Evolutionary conservation across 1,140 invertebrate species (phyloP).

Genomic region (Thalassaphorura encarpata): DNA sequence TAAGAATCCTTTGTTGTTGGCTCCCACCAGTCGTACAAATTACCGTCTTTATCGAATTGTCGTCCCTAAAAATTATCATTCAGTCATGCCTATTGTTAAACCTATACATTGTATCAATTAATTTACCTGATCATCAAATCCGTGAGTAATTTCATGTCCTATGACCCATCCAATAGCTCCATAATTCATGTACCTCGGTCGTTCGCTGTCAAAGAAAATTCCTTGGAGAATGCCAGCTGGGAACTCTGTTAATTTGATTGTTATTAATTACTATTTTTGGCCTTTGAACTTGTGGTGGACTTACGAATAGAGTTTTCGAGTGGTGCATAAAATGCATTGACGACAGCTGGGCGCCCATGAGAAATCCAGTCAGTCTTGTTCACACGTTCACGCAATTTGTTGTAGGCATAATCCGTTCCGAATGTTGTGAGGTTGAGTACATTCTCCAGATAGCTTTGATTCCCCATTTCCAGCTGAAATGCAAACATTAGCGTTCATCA

Average conservation of each 20-base stretch:
- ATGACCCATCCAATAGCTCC: constrained; percentile 67
- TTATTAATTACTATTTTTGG: neutral
- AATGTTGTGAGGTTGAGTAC: constrained; percentile 63
- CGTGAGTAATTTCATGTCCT: constrained; percentile 52
- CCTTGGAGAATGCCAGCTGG: constrained; percentile 85
- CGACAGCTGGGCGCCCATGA: constrained; percentile 62
- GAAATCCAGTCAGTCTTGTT: constrained; percentile 75
- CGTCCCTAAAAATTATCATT: constrained; percentile 46
- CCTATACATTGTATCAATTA: neutral
- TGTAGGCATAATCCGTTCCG: constrained; percentile 63
- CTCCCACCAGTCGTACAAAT: constrained; percentile 75
- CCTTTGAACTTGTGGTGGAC: neutral
- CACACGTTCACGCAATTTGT: constrained; percentile 60
- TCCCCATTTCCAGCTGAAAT: constrained; percentile 52
- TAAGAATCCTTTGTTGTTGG: constrained; percentile 62
- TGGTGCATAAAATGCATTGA: constrained; percentile 73
- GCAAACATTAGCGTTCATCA: neutral
- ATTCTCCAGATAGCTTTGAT: constrained; percentile 58
- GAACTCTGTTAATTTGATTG: constrained; percentile 52
- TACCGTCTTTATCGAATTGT: constrained; percentile 83
- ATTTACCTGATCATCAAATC: constrained; percentile 48
- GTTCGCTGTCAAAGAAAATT: constrained; percentile 56
- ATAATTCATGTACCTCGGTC: constrained; percentile 83
- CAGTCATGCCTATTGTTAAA: neutral
- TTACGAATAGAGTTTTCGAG: constrained; percentile 69